Evolutionary conservation across 2,113 vertebrate genomes (phyloP), one percentile per base, ranked within the genome.

Genomic region (Pipa parva): DNA sequence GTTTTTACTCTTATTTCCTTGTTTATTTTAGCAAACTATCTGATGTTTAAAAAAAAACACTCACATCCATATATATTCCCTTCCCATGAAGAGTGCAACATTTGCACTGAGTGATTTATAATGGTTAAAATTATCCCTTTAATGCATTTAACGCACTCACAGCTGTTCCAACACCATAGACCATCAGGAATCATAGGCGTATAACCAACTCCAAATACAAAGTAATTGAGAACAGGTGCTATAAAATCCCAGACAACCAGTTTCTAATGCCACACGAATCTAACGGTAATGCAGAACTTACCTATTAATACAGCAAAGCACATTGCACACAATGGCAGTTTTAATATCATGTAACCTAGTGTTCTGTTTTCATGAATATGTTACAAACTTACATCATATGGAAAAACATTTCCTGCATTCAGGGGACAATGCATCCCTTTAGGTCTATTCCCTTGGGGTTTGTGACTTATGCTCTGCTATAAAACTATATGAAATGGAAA

Each of bases 161-260:
- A 59, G 22, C 51, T 65, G 63, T 55, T 18, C 36, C 18, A 46
- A 65, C 39, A 56, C 33, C 51, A 65, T 42, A 65, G 63, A n/a
- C 33, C 51, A 65, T 56, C 63, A 39, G 62, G 62, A 28, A 52
- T 55, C 33, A 42, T 46, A 37, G 49, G 8, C 7, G 31, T 15
- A 36, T 37, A 27, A 39, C 50, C 63, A 11, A 55, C 28, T 33
- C 48, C 20, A 36, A 36, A 37, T 36, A 50, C 18, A 27, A 22
- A 17, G 36, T 56, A 65, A 55, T 56, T 65, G 51, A 37, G 22
- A 65, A 55, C 51, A 56, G 51, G 63, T 65, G 63, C 26, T 18
- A 45, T 26, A 10, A 7, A 59, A 42, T 18, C 24, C 22, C 57
- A 28, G 11, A 10, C 57, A 59, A 17, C 20, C 37, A 36, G 15